These are phyloP conservation scores for Corythaeola cristata DNA, from an alignment of 2,113 vertebrate genomes.

Conservation along the genomic window DNA sequence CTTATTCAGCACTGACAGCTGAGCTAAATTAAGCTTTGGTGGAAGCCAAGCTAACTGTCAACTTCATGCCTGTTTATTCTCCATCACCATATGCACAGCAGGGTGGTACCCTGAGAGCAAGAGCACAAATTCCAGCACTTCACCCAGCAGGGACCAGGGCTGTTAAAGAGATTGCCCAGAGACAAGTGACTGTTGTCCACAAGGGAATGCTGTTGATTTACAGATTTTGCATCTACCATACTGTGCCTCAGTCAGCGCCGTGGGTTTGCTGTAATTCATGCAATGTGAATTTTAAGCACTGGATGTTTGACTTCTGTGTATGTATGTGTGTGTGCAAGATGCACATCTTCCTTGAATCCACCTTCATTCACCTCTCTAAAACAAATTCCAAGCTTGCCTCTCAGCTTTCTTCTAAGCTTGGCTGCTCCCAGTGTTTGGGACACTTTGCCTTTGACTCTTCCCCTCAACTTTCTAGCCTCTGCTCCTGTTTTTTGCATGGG, in stretches of 20 bases:
- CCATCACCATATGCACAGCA: neutral
- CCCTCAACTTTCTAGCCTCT: neutral
- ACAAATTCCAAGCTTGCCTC: neutral
- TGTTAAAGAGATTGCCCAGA: neutral
- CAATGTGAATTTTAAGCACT: neutral
- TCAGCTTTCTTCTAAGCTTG: neutral
- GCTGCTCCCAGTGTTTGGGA: neutral
- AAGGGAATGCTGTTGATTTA: neutral
- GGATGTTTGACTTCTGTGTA: neutral
- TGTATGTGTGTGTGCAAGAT: neutral
- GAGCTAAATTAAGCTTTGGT: slow-evolving; percentile 48
- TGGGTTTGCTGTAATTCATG: neutral
- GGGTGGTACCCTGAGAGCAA: neutral
- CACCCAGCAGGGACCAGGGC: neutral
- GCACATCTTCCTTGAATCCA: neutral
- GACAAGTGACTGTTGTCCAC: neutral
- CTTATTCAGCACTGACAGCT: neutral
- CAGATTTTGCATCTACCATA: neutral
- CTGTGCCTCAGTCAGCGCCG: neutral
- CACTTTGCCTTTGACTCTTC: neutral
- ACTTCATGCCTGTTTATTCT: slow-evolving; percentile 30
- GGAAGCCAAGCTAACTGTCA: neutral
- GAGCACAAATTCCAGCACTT: neutral
- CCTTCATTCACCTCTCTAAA: neutral
- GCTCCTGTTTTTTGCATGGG: neutral